Evolutionary conservation across 1,140 invertebrate species (phyloP).

Genomic region (Pinna nobilis): DNA sequence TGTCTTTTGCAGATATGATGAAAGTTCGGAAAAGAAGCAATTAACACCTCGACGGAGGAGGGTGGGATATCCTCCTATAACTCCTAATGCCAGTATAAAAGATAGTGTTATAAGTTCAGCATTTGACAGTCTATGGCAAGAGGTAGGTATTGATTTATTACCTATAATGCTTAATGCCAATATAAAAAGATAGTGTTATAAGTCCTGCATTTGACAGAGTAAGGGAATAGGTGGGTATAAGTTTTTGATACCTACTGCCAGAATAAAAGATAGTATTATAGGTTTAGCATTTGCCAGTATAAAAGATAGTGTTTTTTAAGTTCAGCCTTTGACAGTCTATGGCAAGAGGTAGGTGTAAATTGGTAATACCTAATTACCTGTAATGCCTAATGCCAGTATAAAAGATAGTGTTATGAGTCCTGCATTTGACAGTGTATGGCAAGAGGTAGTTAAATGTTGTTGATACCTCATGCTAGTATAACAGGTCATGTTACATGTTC

Average conservation of each 20-base stretch:
- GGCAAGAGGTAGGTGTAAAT: constrained; percentile 70
- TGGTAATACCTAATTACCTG: no score
- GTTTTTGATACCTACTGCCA: neutral
- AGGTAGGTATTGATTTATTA: no score
- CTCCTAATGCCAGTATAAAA: constrained; percentile 68
- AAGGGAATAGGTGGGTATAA: constrained; percentile 67
- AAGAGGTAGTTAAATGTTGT: no score
- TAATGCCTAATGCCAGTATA: constrained; percentile 69
- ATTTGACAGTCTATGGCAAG: constrained; percentile 69
- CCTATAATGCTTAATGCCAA: constrained; percentile 4
- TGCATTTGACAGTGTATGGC: constrained; percentile 68
- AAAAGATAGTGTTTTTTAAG: neutral
- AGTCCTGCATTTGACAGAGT: constrained; percentile 66
- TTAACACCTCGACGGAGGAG: constrained; percentile 59
- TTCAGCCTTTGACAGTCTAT: constrained; percentile 48
- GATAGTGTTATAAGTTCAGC: constrained; percentile 66
- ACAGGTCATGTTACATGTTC: no score
- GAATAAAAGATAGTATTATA: neutral
- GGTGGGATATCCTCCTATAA: constrained; percentile 69
- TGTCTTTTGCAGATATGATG: constrained; percentile 61
- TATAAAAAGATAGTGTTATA: constrained; percentile 67
- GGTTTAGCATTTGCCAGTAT: constrained; percentile 13
- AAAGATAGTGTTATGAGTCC: constrained; percentile 67
- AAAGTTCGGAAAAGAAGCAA: constrained; percentile 64
- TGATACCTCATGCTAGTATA: no score